Conservation (phyloP, 2,888 invertebrate species). For the Escarpia spicata region DNA sequence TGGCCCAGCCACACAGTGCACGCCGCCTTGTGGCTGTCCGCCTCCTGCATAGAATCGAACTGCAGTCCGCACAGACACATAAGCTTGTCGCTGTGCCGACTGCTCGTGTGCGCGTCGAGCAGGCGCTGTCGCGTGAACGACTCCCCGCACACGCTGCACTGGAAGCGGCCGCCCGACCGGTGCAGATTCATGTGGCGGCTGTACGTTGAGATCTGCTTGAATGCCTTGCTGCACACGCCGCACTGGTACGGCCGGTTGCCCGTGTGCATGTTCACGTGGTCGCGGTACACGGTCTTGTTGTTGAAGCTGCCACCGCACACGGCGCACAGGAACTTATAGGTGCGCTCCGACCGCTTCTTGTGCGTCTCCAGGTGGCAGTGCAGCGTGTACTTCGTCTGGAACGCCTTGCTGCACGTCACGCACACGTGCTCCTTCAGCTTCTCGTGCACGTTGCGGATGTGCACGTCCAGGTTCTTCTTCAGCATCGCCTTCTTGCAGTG, state of each 20-base stretch:
- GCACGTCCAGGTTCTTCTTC: slow-evolving; percentile 24
- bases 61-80: slow-evolving; percentile 21
- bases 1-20: slow-evolving; percentile 18
- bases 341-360: slow-evolving; percentile 20
- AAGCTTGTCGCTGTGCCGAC: neutral
- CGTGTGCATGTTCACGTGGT: slow-evolving; percentile 22
- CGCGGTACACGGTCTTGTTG: slow-evolving; percentile 23
- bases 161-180: neutral
- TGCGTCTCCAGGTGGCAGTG: slow-evolving; percentile 23
- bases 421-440: slow-evolving; percentile 4
- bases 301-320: slow-evolving; percentile 21
- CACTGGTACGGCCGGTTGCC: slow-evolving; percentile 16
- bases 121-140: neutral
- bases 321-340: slow-evolving; percentile 14
- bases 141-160: slow-evolving; percentile 8
- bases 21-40: neutral
- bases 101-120: slow-evolving; percentile 19
- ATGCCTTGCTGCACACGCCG: neutral
- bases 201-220: neutral
- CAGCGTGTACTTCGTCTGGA: slow-evolving; percentile 26
- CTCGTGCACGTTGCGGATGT: slow-evolving; percentile 22
- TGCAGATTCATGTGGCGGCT: slow-evolving; percentile 12
- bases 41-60: neutral
- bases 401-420: neutral
- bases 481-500: slow-evolving; percentile 23